These are phyloP conservation scores for Eilema sororculum DNA, from an alignment of 2,888 invertebrate genomes.

Conservation along the genomic window DNA sequence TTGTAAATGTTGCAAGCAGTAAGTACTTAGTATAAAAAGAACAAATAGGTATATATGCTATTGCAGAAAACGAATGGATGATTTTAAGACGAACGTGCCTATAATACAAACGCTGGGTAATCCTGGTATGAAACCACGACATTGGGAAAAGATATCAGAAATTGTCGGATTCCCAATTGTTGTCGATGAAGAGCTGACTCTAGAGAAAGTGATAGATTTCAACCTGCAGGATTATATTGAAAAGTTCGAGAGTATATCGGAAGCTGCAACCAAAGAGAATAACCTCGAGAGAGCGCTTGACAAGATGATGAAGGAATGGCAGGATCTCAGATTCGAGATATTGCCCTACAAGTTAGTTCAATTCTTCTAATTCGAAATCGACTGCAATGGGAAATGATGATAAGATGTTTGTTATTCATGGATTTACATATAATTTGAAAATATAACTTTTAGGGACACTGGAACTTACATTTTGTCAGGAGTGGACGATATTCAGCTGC, in stretches of 20 bases:
- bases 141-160: constrained; percentile 98
- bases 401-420: background rate
- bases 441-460: constrained; percentile 88
- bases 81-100: constrained; percentile 95
- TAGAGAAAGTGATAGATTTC: constrained; percentile 95
- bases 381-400: background rate
- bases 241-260: constrained; percentile 96
- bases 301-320: constrained; percentile 98
- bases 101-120: constrained; percentile 97
- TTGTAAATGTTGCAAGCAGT: no score
- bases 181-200: constrained; percentile 93
- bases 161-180: constrained; percentile 97
- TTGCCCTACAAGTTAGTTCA: constrained; percentile 89
- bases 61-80: constrained; percentile 91
- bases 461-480: constrained; percentile 96
- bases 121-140: constrained; percentile 96
- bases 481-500: constrained; percentile 96
- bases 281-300: constrained; percentile 95
- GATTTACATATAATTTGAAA: background rate
- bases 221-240: constrained; percentile 95
- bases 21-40: no score
- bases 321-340: constrained; percentile 91
- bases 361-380: no score
- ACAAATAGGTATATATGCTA: background rate
- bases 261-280: constrained; percentile 98